Conservation (phyloP, 2,888 invertebrate species). For the Synergus laeviventris region DNA sequence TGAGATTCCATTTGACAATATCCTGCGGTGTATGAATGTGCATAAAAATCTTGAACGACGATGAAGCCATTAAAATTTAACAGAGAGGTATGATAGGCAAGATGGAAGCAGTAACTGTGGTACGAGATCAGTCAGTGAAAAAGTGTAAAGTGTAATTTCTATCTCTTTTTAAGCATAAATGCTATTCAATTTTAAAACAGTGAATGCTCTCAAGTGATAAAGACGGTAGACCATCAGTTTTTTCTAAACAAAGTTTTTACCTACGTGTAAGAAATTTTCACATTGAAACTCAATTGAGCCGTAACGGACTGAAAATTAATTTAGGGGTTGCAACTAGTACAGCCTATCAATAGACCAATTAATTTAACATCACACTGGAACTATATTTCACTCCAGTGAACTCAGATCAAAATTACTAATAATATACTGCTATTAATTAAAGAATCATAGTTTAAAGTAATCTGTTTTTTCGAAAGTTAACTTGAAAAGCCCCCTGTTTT, state of each 20-base stretch:
- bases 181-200: background rate
- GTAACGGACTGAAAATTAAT: background rate
- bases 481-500: background rate
- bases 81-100: conserved; percentile 56
- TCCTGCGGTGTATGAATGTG: conserved; percentile 14
- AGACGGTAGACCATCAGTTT: background rate
- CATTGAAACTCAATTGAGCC: background rate
- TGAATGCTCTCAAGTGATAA: background rate
- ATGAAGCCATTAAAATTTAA: conserved; percentile 57
- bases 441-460: background rate
- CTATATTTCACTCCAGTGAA: background rate
- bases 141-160: conserved; percentile 27
- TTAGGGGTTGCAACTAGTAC: background rate
- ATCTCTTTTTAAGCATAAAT: background rate
- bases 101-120: conserved; percentile 49
- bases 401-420: background rate
- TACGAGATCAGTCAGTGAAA: conserved; percentile 38
- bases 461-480: background rate
- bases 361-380: background rate
- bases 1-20: conserved; percentile 4
- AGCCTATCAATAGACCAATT: background rate
- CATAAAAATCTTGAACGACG: conserved; percentile 44
- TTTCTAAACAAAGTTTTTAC: background rate
- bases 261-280: background rate
- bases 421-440: background rate